phyloP scores from a whole-genome alignment of 1,140 invertebrate genomes.

The Drosophila takahashii region DNA sequence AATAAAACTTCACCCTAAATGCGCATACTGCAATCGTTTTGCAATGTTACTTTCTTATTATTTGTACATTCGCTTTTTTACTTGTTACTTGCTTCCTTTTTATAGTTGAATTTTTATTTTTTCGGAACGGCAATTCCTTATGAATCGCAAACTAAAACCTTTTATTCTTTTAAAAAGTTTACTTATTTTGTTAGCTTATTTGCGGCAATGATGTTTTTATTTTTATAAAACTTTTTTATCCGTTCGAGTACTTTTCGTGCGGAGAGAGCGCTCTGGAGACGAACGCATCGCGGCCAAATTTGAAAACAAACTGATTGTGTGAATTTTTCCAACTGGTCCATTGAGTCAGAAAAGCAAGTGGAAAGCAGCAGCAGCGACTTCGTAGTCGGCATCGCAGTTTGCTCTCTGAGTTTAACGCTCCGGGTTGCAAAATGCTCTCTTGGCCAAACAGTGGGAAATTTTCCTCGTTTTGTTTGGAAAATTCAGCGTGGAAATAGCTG shows the following conservation, averaged over 20 bases:
- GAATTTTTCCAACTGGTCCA: slow-evolving; percentile 83
- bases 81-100: neutral
- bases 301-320: slow-evolving; percentile 81
- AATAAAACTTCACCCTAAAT: slow-evolving; percentile 1
- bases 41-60: neutral
- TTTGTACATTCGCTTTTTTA: slow-evolving; percentile 1
- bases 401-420: slow-evolving; percentile 19
- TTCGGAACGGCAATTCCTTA: no score
- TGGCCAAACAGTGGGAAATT: slow-evolving; percentile 67
- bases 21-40: neutral
- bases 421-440: slow-evolving; percentile 41
- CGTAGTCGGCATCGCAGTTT: slow-evolving; percentile 13
- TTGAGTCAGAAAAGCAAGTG: slow-evolving; percentile 64
- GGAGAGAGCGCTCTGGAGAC: slow-evolving; percentile 16
- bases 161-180: neutral
- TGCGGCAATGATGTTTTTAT: neutral
- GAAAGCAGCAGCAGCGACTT: slow-evolving; percentile 52
- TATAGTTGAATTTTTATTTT: neutral
- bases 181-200: slow-evolving; percentile 27
- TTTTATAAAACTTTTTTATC: slow-evolving; percentile 6
- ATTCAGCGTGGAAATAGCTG: slow-evolving; percentile 32
- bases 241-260: slow-evolving; percentile 5
- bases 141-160: no score
- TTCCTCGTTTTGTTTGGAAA: slow-evolving; percentile 68
- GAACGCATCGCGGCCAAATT: slow-evolving; percentile 72